Conservation (phyloP, 2,888 invertebrate species). For the Diaphora mendica region DNA sequence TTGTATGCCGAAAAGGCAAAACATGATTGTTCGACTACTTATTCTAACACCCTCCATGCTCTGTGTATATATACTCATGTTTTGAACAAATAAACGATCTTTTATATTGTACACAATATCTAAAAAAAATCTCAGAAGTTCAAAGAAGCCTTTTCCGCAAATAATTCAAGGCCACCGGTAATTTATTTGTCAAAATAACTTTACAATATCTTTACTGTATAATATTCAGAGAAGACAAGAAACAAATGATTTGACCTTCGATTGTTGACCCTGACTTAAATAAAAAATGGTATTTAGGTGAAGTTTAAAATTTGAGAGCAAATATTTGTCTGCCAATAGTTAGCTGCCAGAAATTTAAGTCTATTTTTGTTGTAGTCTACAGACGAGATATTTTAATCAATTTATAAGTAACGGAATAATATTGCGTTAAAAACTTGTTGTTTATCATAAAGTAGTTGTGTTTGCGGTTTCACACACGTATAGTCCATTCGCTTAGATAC, state of each 20-base stretch:
- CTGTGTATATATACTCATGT: no score
- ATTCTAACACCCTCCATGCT: no score
- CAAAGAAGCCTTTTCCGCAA: neutral
- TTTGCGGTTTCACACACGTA: no score
- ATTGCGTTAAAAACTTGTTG: neutral
- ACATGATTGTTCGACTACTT: no score
- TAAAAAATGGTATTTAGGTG: conserved; percentile 5
- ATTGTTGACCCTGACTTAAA: conserved; percentile 1
- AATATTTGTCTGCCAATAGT: neutral
- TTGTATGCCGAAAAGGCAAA: no score
- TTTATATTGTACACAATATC: neutral
- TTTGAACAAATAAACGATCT: no score
- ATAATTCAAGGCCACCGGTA: conserved; percentile 1
- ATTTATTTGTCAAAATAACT: conserved; percentile 33
- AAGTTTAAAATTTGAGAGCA: neutral
- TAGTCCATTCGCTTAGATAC: no score
- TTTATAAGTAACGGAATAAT: neutral
- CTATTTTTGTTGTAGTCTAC: neutral
- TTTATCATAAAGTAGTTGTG: neutral
- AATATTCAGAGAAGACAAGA: conserved; percentile 30
- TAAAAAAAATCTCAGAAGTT: neutral
- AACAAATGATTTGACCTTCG: conserved; percentile 21
- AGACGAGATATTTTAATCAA: neutral
- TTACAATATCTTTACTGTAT: conserved; percentile 36
- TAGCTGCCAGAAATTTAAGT: neutral